Evolutionary conservation across 2,888 invertebrate genomes (phyloP), one percentile per base, ranked within the genome.

Genomic region (Mythimna vitellina): DNA sequence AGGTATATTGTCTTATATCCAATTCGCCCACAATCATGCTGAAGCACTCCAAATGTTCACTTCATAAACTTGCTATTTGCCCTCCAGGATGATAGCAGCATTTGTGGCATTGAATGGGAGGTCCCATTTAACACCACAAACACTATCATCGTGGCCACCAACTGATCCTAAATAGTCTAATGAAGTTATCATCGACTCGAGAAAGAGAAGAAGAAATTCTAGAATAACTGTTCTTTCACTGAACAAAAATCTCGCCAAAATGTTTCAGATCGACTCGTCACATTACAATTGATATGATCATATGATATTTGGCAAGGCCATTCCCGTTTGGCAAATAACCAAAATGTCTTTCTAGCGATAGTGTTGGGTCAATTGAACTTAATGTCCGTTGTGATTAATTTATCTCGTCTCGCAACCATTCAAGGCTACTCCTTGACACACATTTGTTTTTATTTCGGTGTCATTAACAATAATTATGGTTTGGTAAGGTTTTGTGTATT

Each of bases 271-370:
- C 54, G 51, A 69, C 65, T 22, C 56, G 58, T 56, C 35, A 51
- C 60, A 58, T 68, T 63, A 65, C 78, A 78, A 78, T 73, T 80
- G 76, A 76, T 76, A 73, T 49, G 70, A 73, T 75, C 70, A 66
- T 60, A 66, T 29, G 73, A 76, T 69, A 69, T 67, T 79, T 81
- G 79, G 79, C 79, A 73, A 81, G 72, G 79, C 62, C 71, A 60
- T 80, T 67, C 70, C 57, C 73, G 73, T 76, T 81, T 84, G 86
- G 86, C 86, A 83, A 83, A 78, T 73, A 69, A 83, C 79, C 84
- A 85, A 63, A 85, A 81, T 56, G 68, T 64, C 66, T 80, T 77
- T 78, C 70, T 58, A 57, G 63, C 68, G 84, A 85, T 79, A 78
- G 70, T 78, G 73, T 68, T 51, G 56, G 25, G n/a, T 56, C 76